phyloP scores from a whole-genome alignment of 2,888 invertebrate genomes.

The Adineta ricciae region DNA sequence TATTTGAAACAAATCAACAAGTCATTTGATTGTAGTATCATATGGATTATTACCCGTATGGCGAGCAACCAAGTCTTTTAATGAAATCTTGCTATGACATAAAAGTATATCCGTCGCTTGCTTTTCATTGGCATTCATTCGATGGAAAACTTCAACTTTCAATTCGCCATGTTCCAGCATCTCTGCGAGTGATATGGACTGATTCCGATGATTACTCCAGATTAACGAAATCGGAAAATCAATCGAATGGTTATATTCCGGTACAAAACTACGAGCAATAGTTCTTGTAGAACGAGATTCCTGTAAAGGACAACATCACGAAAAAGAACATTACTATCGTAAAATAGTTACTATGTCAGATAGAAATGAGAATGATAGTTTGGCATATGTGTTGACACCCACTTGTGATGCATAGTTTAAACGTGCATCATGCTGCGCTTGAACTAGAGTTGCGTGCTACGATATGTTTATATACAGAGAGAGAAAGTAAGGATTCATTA shows the following conservation, averaged over 20 bases:
- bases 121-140: constrained; percentile 36
- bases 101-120: neutral
- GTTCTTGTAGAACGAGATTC: constrained; percentile 41
- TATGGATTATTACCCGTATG: neutral
- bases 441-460: constrained; percentile 39
- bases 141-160: constrained; percentile 45
- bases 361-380: constrained; percentile 43
- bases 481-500: neutral
- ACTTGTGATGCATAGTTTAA: constrained; percentile 47
- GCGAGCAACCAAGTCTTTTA: neutral
- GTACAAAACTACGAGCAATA: constrained; percentile 45
- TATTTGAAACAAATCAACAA: neutral
- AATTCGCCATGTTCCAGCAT: constrained; percentile 43
- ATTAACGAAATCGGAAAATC: constrained; percentile 46
- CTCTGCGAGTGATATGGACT: constrained; percentile 44
- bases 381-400: constrained; percentile 45
- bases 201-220: constrained; percentile 40
- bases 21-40: neutral
- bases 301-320: too few relatives aligned
- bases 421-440: constrained; percentile 40
- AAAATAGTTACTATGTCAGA: constrained; percentile 37
- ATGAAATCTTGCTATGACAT: neutral
- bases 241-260: constrained; percentile 44
- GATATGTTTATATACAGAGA: too few relatives aligned
- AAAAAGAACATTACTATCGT: neutral